phyloP scores from a whole-genome alignment of 2,888 invertebrate genomes.

The Ptychoptera albimana region DNA sequence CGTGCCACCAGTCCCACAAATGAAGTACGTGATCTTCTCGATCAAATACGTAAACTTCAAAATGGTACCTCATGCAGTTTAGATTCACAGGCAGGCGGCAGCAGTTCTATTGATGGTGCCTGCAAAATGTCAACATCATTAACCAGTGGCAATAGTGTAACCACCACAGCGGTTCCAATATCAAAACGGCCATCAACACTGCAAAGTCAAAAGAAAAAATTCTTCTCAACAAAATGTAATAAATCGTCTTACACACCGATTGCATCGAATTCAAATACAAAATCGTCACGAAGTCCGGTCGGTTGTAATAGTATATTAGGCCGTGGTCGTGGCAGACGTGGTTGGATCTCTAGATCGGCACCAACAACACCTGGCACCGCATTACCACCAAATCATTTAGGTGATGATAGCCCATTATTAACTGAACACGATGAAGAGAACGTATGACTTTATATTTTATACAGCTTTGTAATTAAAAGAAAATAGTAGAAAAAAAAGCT shows the following conservation, averaged over 20 bases:
- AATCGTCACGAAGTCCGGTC: conserved; percentile 23
- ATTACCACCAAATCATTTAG: conserved; percentile 44
- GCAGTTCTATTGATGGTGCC: conserved; percentile 18
- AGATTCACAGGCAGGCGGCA: conserved; percentile 26
- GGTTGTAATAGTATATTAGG: conserved; percentile 23
- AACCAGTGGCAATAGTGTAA: conserved; percentile 16
- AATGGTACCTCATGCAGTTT: conserved; percentile 27
- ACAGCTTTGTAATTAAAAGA: too few species aligned
- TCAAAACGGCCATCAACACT: conserved; percentile 21
- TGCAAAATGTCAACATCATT: conserved; percentile 12
- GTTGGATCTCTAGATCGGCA: conserved; percentile 59
- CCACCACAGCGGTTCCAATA: conserved; percentile 1
- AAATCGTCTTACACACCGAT: conserved; percentile 4
- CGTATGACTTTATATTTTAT: conserved; percentile 7
- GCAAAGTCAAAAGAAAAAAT: conserved; percentile 25
- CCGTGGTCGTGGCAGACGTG: conserved; percentile 31
- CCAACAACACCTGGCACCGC: conserved; percentile 58
- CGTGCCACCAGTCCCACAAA: conserved; percentile 66
- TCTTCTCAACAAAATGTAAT: conserved; percentile 24
- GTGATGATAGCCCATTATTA: conserved; percentile 47
- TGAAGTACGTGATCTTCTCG: conserved; percentile 56
- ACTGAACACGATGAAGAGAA: conserved; percentile 38
- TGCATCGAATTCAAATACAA: conserved; percentile 18
- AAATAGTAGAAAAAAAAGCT: too few species aligned
- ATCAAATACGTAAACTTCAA: conserved; percentile 52